A percentile compares a stretch with the other conserved stretches of the same genome.
Conservation (phyloP, 2,797 vertebrate species). For the Alosa sapidissima region DNA sequence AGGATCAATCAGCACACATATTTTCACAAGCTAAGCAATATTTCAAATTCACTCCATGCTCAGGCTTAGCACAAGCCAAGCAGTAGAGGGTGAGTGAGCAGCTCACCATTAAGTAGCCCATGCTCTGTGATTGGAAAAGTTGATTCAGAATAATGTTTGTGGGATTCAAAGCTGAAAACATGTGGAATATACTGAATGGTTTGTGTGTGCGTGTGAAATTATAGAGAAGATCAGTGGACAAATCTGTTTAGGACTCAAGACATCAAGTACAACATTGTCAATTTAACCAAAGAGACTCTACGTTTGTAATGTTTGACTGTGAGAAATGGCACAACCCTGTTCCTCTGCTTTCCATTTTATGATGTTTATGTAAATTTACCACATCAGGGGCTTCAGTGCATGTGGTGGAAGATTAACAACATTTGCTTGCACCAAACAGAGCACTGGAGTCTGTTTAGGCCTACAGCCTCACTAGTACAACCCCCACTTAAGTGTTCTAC, state of each 20-base stretch:
- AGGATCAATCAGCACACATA: neutral
- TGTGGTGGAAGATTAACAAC: conserved; percentile 44
- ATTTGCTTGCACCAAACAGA: conserved; percentile 51
- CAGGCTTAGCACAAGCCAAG: neutral
- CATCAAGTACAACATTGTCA: conserved; percentile 47
- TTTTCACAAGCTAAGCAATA: neutral
- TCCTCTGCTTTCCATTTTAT: neutral
- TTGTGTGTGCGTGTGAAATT: neutral
- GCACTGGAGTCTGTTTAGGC: conserved; percentile 18
- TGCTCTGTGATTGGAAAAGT: neutral
- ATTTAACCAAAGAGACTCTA: conserved; percentile 38
- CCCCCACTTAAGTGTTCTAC: neutral
- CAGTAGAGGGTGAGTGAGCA: neutral
- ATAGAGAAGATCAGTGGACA: neutral
- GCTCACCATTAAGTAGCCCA: neutral
- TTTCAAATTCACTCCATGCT: neutral
- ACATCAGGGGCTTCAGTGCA: neutral
- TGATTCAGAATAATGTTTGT: neutral
- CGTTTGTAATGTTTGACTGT: conserved; percentile 44
- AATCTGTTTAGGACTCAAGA: conserved; percentile 13
- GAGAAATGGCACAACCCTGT: conserved; percentile 46
- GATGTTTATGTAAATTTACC: neutral
- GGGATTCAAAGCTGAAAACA: conserved; percentile 19
- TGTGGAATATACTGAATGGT: conserved; percentile 11
- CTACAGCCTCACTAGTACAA: conserved; percentile 11